phyloP scores from a whole-genome alignment of 1,140 invertebrate species.

The Schmidtea mediterranea region DNA sequence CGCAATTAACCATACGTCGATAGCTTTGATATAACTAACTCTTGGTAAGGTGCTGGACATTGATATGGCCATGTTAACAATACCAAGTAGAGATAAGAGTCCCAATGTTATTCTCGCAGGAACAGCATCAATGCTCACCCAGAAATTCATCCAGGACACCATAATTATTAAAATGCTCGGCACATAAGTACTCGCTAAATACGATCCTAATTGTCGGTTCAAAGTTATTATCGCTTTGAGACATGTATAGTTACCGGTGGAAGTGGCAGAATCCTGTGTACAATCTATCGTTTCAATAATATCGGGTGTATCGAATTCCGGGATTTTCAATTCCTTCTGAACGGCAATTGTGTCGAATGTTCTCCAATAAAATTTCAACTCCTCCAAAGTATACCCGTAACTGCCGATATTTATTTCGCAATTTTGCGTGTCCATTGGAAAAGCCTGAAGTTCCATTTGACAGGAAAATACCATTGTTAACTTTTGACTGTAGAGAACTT shows the following conservation, averaged over 20 bases:
- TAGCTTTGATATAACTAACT: conserved; percentile 5
- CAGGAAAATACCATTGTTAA: conserved; percentile 1
- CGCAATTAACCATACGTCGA: conserved; percentile 4
- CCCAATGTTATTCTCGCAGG: conserved; percentile 2
- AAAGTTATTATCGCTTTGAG: background rate
- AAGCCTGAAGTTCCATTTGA: conserved; percentile 1
- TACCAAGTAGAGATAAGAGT: background rate
- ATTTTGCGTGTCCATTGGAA: conserved; percentile 4
- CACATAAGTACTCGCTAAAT: background rate
- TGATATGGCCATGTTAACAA: background rate
- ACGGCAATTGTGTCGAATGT: background rate
- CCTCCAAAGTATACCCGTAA: conserved; percentile 2
- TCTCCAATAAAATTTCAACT: conserved; percentile 2
- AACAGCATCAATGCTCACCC: background rate
- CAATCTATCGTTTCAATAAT: background rate
- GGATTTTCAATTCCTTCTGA: background rate
- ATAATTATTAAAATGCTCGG: conserved; percentile 5
- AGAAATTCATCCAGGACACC: conserved; percentile 7
- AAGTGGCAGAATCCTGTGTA: background rate
- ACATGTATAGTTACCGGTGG: background rate
- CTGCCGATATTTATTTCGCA: conserved; percentile 1
- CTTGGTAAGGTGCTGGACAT: background rate
- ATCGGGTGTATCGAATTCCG: background rate
- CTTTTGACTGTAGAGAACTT: background rate
- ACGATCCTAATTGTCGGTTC: conserved; percentile 2